Base-by-base conservation (phyloP, 2,888 invertebrate genomes). In the Nysson spinosus region DNA sequence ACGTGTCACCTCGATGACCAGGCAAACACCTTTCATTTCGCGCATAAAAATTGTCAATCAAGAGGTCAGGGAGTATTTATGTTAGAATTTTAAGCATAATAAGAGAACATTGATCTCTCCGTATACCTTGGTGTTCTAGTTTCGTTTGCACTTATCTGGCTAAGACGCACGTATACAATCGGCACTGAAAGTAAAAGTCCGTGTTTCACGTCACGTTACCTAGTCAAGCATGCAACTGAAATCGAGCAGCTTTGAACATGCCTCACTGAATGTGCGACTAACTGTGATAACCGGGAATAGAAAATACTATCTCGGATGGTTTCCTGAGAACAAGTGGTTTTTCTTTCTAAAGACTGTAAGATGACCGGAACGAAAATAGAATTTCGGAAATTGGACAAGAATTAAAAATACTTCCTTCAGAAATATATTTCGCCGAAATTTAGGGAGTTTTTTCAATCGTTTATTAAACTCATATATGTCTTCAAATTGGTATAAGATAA, bases 111-210 rank as follows among this genome's bases (percentile, higher is more conserved):
- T 14, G 28, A 16, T 30, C 35, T 19, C 14, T 47, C 43, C 14
- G 42, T 28, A 9, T 12, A 30, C 35, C 57, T 66, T 17, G 49
- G 42, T 46, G 64, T 64, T 73, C 70, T 52, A 70, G 67, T 64
- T 67, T 49, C 55, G 44, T 64, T 65, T 62, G 56, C 66, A 69
- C 68, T 68, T 69, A 72, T 72, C 69, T 49, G 46, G 12, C 42
- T 26, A 7, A 32, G 24, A 43, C 52, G 43, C 54, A 57, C 50
- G 56, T 69, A 69, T 69, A 71, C 70, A 79, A 76, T 77, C 73
- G 71, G 66, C 72, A 66, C 58, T 74, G 79, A 80, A 80, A 81
- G 80, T 81, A 81, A 81, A 81, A 81, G 81, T 81, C 71, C 69
- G 68, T 68, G 75, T 77, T 73, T 69, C 71, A 70, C 77, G 75